Conservation (phyloP, 64 coral and sea anemone species). For the Montipora capricornis region DNA sequence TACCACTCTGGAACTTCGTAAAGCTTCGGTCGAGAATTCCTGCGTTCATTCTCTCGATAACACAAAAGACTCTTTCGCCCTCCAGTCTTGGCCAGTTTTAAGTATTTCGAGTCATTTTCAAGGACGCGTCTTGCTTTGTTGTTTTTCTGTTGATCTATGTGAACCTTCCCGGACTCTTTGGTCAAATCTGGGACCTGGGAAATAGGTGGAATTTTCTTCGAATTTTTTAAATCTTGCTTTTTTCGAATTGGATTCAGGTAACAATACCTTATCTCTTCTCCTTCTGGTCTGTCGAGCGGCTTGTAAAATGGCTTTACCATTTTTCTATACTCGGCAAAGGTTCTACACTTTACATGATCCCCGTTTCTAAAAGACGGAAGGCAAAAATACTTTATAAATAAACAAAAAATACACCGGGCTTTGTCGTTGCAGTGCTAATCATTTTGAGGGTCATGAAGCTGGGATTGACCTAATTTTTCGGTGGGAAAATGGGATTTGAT, state of each 20-base stretch:
- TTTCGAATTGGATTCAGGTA: neutral
- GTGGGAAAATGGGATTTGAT: too few species aligned
- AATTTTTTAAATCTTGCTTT: constrained; percentile 3
- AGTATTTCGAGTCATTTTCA: constrained; percentile 55
- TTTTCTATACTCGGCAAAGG: neutral
- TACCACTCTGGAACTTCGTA: constrained; percentile 72
- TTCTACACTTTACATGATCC: neutral
- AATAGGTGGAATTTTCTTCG: constrained; percentile 23
- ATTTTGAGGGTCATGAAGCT: too few species aligned
- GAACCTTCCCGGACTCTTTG: neutral
- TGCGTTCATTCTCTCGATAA: constrained; percentile 43
- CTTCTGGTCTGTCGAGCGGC: constrained; percentile 72
- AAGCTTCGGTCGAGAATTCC: neutral
- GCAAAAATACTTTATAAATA: neutral
- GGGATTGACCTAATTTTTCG: too few species aligned
- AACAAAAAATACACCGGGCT: neutral
- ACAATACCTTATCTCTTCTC: constrained; percentile 70
- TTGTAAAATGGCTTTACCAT: constrained; percentile 75
- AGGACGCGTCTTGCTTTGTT: neutral
- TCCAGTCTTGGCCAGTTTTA: constrained; percentile 67
- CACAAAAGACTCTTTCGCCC: constrained; percentile 54
- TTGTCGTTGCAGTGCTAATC: too few species aligned
- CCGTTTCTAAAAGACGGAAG: neutral
- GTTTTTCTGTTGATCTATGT: neutral
- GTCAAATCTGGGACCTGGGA: constrained; percentile 74